These are phyloP conservation scores for Hoplodrina ambigua DNA, from an alignment of 2,888 invertebrate genomes.

Conservation along the genomic window DNA sequence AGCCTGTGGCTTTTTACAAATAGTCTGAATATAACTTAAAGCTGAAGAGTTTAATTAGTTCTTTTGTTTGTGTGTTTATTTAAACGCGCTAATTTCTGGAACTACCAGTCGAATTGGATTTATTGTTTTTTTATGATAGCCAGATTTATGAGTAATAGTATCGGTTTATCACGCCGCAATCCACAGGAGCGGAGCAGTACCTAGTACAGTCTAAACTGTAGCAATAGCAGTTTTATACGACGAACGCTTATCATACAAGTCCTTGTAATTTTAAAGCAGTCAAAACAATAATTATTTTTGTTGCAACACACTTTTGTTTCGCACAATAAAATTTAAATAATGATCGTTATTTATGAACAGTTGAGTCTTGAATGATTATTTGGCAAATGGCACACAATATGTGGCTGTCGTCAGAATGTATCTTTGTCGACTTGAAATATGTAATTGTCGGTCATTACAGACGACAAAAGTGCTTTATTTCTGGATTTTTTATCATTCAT, in stretches of 20 bases:
- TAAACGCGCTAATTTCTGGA: too few relatives aligned
- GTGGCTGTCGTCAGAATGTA: slow-evolving; percentile 35
- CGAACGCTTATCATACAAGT: background rate
- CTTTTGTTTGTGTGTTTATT: too few relatives aligned
- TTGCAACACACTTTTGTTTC: slow-evolving; percentile 23
- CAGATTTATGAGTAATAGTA: too few relatives aligned
- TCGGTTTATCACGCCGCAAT: too few relatives aligned
- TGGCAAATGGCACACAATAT: slow-evolving; percentile 50
- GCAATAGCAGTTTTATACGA: background rate
- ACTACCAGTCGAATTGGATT: too few relatives aligned
- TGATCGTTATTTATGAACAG: slow-evolving; percentile 47
- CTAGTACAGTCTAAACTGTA: too few relatives aligned
- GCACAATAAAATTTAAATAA: slow-evolving; percentile 42
- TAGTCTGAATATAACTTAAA: too few relatives aligned
- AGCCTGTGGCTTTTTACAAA: too few relatives aligned
- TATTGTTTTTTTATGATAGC: too few relatives aligned
- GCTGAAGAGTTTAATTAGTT: too few relatives aligned
- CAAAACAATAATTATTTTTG: slow-evolving; percentile 34
- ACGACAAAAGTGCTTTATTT: slow-evolving; percentile 44
- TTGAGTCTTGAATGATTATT: slow-evolving; percentile 51
- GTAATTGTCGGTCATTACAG: slow-evolving; percentile 22
- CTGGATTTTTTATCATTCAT: slow-evolving; percentile 27
- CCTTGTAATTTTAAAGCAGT: slow-evolving; percentile 8
- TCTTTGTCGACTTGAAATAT: slow-evolving; percentile 43
- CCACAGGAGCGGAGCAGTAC: too few relatives aligned